A percentile compares a stretch with the other conserved stretches of the same genome.
Conservation (phyloP, 2,797 vertebrate genomes). For the Muscicapa comitata region DNA sequence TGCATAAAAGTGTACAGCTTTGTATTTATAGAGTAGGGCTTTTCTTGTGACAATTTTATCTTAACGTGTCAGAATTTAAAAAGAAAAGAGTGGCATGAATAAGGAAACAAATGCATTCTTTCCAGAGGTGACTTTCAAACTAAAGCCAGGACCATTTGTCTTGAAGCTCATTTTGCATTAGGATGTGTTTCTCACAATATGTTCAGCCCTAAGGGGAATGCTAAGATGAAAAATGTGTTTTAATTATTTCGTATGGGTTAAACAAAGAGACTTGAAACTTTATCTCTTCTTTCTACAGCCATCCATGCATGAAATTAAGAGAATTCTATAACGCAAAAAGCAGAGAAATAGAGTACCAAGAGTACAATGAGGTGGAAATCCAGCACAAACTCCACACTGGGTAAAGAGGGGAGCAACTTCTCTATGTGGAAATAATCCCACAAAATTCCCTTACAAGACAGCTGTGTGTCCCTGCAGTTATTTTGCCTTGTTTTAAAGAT, state of each 20-base stretch:
- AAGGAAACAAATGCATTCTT: not conserved
- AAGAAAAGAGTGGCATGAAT: not conserved
- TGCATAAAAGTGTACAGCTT: not conserved
- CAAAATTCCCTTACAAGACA: not conserved
- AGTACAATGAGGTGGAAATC: not conserved
- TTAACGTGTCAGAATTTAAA: not conserved
- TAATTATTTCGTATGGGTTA: constrained; percentile 36
- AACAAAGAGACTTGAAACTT: constrained; percentile 21
- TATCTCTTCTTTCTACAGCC: not conserved
- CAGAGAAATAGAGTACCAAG: not conserved
- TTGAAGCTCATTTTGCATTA: constrained; percentile 12
- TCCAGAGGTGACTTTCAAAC: constrained; percentile 36
- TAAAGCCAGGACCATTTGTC: not conserved
- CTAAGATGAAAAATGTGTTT: constrained; percentile 36
- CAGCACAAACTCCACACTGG: not conserved
- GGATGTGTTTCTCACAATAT: not conserved
- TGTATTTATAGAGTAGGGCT: not conserved
- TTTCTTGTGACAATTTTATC: not conserved
- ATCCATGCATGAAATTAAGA: constrained; percentile 5
- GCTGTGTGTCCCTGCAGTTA: not conserved
- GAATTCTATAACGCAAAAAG: not conserved
- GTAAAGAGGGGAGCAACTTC: not conserved
- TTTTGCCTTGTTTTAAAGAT: not conserved
- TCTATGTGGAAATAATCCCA: not conserved
- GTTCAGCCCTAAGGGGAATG: constrained; percentile 2